Base-by-base conservation (phyloP, 2,113 vertebrate genomes). In the Calonectris borealis region DNA sequence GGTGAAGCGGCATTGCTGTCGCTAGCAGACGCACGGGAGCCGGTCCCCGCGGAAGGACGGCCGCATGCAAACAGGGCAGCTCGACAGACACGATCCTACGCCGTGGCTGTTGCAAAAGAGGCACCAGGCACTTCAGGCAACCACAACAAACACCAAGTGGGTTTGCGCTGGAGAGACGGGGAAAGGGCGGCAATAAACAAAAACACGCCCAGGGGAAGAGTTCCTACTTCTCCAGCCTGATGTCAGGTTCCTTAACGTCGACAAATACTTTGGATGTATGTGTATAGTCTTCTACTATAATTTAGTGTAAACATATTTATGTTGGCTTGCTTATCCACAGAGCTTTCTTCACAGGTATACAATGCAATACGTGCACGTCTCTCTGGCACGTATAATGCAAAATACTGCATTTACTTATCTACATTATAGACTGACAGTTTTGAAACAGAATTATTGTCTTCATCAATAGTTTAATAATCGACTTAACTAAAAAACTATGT, bases 61-160 rank as follows among this genome's bases (percentile, higher is more conserved):
- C 61, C 1, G 1, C 19, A 3, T 8, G 34, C 65, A 21, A 54
- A 31, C 46, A 21, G 38, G 14, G 40, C 81, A 86, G 57, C 71
- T 44, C 34, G 4, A 7, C 57, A 22, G 48, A 7, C 46, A 21
- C 8, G 0, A 1, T 16, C 60, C 69, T 44, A 1, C 2, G 2
- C 4, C 8, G n/a, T n/a, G 3, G 42, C 24, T 40, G 4, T 44
- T 77, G 86, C 64, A 16, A 9, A 60, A 80, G 75, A 83, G 27
- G 34, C 69, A 16, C 19, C 46, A 8, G 34, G 71, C 38, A 8
- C 58, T 60, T 11, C 1, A 26, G 61, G 29, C 13, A 17, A 6
- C 76, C 84, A 38, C 87, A 93, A 46, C 83, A 52, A 42, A 26
- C 62, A n/a, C 4, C 42, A 2, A 3, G 36, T 34, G 71, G 61